These are phyloP conservation scores for Zaprionus gabonicus DNA, from an alignment of 1,140 invertebrate species.

Conservation along the genomic window DNA sequence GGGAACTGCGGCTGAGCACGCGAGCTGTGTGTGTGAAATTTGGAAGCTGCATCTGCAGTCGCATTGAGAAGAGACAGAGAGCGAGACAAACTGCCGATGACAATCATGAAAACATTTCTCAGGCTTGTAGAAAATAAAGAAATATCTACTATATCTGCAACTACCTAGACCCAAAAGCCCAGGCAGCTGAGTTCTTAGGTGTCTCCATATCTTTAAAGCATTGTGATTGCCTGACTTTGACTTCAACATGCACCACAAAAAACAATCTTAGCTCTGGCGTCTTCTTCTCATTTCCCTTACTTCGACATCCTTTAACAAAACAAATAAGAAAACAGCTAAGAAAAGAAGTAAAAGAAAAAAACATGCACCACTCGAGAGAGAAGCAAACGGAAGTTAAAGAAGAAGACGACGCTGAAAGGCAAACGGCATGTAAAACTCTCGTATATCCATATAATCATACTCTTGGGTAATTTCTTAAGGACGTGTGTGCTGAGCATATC, in stretches of 20 bases:
- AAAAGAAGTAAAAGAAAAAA: not conserved
- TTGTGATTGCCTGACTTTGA: not conserved
- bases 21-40: constrained; percentile 61
- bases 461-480: constrained; percentile 29
- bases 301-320: constrained; percentile 18
- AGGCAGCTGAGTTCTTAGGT: not conserved
- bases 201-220: not conserved
- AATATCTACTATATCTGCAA: not conserved
- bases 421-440: constrained; percentile 23
- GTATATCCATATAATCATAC: constrained; percentile 16
- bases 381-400: constrained; percentile 39
- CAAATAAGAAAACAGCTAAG: constrained; percentile 7
- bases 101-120: constrained; percentile 3
- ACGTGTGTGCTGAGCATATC: constrained; percentile 9
- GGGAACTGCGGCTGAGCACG: constrained; percentile 41
- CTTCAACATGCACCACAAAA: not conserved
- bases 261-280: not conserved
- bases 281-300: not conserved
- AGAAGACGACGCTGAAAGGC: constrained; percentile 14
- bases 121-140: not conserved
- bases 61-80: not conserved
- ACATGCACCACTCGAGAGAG: constrained; percentile 26
- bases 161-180: not conserved
- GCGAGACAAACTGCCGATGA: not conserved
- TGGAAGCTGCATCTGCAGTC: constrained; percentile 14